phyloP scores from a whole-genome alignment of 2,113 vertebrate genomes.

The Procavia capensis region DNA sequence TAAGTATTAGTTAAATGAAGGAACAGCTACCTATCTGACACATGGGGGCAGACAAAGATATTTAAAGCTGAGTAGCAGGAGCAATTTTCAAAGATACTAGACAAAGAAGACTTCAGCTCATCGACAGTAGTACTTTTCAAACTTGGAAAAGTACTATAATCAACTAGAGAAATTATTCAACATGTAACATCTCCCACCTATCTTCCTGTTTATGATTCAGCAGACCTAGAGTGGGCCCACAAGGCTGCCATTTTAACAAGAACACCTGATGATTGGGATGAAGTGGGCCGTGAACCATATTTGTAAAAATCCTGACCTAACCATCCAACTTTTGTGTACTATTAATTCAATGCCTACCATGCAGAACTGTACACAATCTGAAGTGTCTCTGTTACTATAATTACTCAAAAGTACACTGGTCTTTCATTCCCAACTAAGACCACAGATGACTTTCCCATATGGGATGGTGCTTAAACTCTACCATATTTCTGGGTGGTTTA shows the following conservation, averaged over 20 bases:
- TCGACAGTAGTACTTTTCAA: background rate
- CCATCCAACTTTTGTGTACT: background rate
- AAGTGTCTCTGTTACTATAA: background rate
- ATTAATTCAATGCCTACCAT: background rate
- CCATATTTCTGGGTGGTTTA: background rate
- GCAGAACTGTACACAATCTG: background rate
- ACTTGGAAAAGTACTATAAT: background rate
- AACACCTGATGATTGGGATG: background rate
- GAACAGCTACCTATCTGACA: background rate
- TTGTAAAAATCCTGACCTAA: background rate
- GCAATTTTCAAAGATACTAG: background rate
- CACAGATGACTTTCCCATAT: background rate
- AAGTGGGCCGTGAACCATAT: background rate
- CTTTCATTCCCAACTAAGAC: background rate
- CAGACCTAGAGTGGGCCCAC: background rate
- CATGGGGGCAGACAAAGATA: background rate
- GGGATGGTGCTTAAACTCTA: background rate
- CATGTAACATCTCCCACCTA: background rate
- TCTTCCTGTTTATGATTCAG: background rate
- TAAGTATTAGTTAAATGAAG: background rate
- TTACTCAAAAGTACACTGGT: background rate
- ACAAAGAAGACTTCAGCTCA: background rate
- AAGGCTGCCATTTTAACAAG: background rate
- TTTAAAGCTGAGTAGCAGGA: background rate
- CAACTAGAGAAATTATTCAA: background rate